Percentiles rank a stretch among this genome's conserved stretches.
Evolutionary conservation across 2,888 invertebrate species (phyloP).

Genomic region (Himalopsyche anomala): DNA sequence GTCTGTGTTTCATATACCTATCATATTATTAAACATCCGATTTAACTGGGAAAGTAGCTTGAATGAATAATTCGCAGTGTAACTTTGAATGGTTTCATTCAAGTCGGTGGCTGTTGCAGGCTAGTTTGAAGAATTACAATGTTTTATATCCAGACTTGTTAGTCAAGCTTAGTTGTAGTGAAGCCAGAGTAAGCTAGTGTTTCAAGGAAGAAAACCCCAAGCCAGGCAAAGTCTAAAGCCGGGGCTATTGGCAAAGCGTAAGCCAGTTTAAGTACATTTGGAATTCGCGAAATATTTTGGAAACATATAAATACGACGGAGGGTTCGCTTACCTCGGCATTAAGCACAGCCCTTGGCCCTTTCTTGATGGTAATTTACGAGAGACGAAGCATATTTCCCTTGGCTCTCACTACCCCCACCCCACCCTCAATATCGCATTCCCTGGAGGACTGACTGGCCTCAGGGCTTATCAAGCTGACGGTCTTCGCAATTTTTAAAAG

Average conservation of each 20-base stretch:
- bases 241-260: slow-evolving; percentile 2
- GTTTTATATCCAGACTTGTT: slow-evolving; percentile 17
- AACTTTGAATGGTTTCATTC: too few species aligned
- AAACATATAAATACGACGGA: slow-evolving; percentile 31
- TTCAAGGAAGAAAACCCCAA: slow-evolving; percentile 18
- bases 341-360: slow-evolving; percentile 42
- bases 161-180: slow-evolving; percentile 10
- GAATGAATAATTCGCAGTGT: not conserved
- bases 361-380: slow-evolving; percentile 47
- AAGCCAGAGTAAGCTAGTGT: not conserved
- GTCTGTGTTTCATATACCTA: not conserved
- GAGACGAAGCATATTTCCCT: slow-evolving; percentile 40
- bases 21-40: not conserved
- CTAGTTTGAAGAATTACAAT: not conserved
- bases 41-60: not conserved
- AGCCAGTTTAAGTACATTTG: slow-evolving; percentile 31
- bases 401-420: slow-evolving; percentile 31
- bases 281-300: slow-evolving; percentile 45
- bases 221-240: not conserved
- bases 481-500: too few species aligned
- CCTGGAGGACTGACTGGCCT: not conserved
- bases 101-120: too few species aligned
- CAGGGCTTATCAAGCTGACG: slow-evolving; percentile 11
- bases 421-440: slow-evolving; percentile 24
- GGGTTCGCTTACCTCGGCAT: slow-evolving; percentile 39